These are phyloP conservation scores for Vanacampus margaritifer DNA, from an alignment of 2,113 vertebrate species.

Conservation along the genomic window DNA sequence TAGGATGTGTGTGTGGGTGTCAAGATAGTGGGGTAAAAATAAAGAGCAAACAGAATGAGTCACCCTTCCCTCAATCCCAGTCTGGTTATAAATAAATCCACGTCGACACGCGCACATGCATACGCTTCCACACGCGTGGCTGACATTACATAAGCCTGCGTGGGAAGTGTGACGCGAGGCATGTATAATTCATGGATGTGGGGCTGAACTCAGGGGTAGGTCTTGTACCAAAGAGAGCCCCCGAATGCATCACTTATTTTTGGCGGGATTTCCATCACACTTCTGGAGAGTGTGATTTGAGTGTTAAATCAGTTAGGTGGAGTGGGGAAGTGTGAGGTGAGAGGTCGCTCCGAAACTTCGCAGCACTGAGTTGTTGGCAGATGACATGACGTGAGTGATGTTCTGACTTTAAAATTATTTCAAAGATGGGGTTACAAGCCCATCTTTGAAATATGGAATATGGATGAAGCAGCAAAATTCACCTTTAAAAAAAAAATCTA, in stretches of 20 bases:
- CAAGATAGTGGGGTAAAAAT: conserved; percentile 55
- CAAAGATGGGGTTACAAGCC: neutral
- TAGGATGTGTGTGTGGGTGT: conserved; percentile 36
- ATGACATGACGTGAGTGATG: neutral
- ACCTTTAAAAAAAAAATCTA: too few relatives aligned
- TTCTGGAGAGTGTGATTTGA: neutral
- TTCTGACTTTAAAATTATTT: neutral
- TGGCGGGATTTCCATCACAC: conserved; percentile 4
- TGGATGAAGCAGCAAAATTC: too few relatives aligned
- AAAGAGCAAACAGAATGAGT: conserved; percentile 68
- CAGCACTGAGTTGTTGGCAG: neutral
- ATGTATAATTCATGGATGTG: conserved; percentile 63
- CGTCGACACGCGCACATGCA: conserved; percentile 39
- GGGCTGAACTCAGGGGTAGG: conserved; percentile 41
- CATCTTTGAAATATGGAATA: too few relatives aligned
- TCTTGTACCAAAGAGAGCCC: conserved; percentile 18
- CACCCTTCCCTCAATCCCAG: conserved; percentile 63
- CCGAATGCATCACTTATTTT: conserved; percentile 9
- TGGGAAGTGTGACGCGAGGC: conserved; percentile 57
- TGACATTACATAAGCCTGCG: conserved; percentile 64
- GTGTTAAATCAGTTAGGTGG: neutral
- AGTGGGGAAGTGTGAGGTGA: neutral
- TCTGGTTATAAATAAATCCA: conserved; percentile 66
- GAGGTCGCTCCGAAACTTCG: too few relatives aligned
- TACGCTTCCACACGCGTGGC: conserved; percentile 49